Evolutionary conservation across 92 coral and sea anemone species (phyloP), one percentile per base, ranked within the genome.

Genomic region (Metridium senile): DNA sequence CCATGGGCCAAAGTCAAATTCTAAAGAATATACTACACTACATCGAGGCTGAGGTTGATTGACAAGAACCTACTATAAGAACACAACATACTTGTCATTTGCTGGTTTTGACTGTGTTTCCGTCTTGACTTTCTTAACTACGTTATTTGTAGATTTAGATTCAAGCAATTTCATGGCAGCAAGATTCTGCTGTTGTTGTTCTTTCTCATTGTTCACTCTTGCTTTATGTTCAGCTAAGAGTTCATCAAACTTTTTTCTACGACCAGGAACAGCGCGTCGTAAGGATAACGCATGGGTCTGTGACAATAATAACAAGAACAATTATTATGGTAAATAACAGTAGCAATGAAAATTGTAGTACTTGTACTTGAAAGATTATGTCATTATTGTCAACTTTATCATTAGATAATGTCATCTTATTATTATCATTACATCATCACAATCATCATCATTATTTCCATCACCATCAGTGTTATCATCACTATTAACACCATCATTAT

Each of bases 221-320:
- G 93, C 99, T 76, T 93, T 93, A 33, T 95, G 99, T 65, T 95
- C 97, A 0, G 92, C 92, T 27, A 95, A 73, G 18, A 95, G 77
- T 32, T 79, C 90, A 74, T 95, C 99, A 78, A 95, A 95, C 63
- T 91, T 85, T 83, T 92, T 95, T 71, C 89, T 84, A 53, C 99
- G 70, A 2, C 99, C 99, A 39, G 90, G 93, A 8, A 95, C 99
- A 73, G 93, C 97, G 27, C 99, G 86, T 54, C 99, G 81, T 70
- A 95, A 68, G 26, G 99, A 95, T 52, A 95, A 78, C 2, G 99
- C 99, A 92, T 95, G 99, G 30, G 99, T 95, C 99, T 95, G 52
- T 9, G 69, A 13, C 13, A 54, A 16, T 21, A 54, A 54, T 54
- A 20, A 54, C 23, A 54, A 16, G 17, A 54, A 16, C 61, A 69